Base-by-base conservation (phyloP, 2,888 invertebrate genomes). In the Axea sp. region DNA sequence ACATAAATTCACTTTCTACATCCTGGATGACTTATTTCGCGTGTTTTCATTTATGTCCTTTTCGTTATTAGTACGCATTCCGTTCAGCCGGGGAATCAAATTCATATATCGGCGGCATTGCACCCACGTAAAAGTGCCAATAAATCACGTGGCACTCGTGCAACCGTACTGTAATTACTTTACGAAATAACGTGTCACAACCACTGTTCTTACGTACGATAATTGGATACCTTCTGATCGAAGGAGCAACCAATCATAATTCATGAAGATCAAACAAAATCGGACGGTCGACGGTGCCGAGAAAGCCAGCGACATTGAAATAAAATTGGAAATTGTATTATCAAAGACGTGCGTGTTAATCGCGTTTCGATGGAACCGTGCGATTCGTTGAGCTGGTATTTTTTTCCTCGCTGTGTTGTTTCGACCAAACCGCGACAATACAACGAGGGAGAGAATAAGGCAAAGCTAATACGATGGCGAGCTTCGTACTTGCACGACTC, bases 131-230 rank as follows among this genome's bases (percentile, higher is more conserved):
- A 72, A 72, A 72, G 72, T 65, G 65, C 39, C 45, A 65, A 73
- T 73, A 73, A 72, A 73, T 73, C 73, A 73, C 60, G 45, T 15
- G 45, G 19, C 53, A 31, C 53, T 39, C 65, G 47, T 60, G 33
- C 37, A 65, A 51, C 30, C 24, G 73, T 19, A 39, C 53, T 53
- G 73, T 73, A 65, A 73, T 73, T 73, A 73, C 73, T 73, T 65
- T 73, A 73, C 73, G 60, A 67, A 73, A 73, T 67, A 73, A 73
- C 73, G 73, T 55, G 53, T 45, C 73, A 51, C 65, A 65, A 73
- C 45, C 60, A 67, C 55, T 60, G 60, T 60, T 55, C 55, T 73
- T 73, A 60, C 60, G 73, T 49, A 60, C 60, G 45, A 39, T 67
- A 73, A 73, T 59, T 65, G 60, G 67, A 67, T 60, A 31, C 28